Evolutionary conservation across 2,888 invertebrate genomes (phyloP), one percentile per base, ranked within the genome.

Genomic region (Epistrophe eligans): DNA sequence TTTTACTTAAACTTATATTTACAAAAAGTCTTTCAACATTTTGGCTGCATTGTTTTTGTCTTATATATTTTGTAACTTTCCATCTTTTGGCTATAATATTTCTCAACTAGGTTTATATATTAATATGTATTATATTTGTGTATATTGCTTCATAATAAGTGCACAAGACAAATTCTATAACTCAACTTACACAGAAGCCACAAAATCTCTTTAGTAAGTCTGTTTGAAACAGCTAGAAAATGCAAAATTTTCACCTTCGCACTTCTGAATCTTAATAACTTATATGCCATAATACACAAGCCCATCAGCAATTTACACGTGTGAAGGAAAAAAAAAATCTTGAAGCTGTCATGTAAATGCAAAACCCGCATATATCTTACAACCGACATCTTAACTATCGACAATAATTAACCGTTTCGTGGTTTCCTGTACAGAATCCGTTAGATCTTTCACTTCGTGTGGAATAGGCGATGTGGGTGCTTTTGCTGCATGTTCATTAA

Each of bases 391-490:
- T 79, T 73, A 62, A 62, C 43, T 72, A 35, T 52, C 52, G 66
- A 52, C 38, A 60, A 73, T 83, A 66, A 83, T 79, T 79, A 83
- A 77, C 79, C 43, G 57, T 66, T 43, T 66, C 43, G 57, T 77
- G 62, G 62, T 35, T 48, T 50, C 48, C 45, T 32, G 48, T 19
- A 35, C 77, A 71, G 64, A 71, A 28, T 48, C 67, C 52, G 19
- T 60, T 13, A 60, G 73, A 67, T 57, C 52, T 45, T 24, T 55
- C 17, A n/a, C 13, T 57, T 13, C n/a, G 32, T 70, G 70, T 64
- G 19, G 1, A 40, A 28, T 19, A 48, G 50, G 45, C 45, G 67
- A 32, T 48, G 17, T 28, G 48, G 52, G 52, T 38, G 67, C 11
- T 70, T 19, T 9, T 52, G 24, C 10, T 58, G 60, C 62, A 43